phyloP scores from a whole-genome alignment of 2,797 vertebrate genomes.

The Masticophis lateralis region DNA sequence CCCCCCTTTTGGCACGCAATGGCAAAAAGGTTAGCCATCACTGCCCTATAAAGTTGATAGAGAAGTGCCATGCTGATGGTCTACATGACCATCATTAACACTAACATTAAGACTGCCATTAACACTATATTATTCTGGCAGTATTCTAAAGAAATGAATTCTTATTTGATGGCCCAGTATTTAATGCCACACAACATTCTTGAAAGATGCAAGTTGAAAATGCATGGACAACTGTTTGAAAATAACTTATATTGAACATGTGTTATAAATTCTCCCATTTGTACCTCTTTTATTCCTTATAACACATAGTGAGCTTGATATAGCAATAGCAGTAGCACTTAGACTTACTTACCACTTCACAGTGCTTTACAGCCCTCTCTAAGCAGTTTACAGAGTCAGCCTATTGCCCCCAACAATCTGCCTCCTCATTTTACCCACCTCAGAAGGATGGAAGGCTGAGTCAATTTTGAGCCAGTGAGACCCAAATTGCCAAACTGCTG shows the following conservation, averaged over 20 bases:
- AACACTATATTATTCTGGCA: neutral
- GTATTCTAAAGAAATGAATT: neutral
- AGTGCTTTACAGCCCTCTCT: too few relatives aligned
- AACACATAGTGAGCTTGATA: neutral
- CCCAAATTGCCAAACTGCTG: too few relatives aligned
- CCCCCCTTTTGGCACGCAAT: too few relatives aligned
- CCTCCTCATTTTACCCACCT: too few relatives aligned
- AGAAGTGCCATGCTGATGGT: neutral
- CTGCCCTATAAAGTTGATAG: neutral
- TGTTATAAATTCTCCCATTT: neutral
- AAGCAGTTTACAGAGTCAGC: too few relatives aligned
- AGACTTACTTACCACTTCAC: too few relatives aligned
- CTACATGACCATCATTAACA: too few relatives aligned
- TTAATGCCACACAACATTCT: neutral
- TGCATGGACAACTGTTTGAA: neutral
- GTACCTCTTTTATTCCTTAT: neutral
- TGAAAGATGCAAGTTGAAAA: neutral
- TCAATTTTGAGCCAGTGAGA: too few relatives aligned
- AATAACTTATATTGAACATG: neutral
- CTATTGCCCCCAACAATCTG: too few relatives aligned
- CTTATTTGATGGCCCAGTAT: neutral
- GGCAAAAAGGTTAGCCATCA: too few relatives aligned
- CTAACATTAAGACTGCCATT: neutral
- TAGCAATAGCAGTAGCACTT: too few relatives aligned
- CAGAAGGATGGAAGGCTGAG: too few relatives aligned